Conservation (phyloP, 2,797 vertebrate genomes). For the Tiaroga cobitis region DNA sequence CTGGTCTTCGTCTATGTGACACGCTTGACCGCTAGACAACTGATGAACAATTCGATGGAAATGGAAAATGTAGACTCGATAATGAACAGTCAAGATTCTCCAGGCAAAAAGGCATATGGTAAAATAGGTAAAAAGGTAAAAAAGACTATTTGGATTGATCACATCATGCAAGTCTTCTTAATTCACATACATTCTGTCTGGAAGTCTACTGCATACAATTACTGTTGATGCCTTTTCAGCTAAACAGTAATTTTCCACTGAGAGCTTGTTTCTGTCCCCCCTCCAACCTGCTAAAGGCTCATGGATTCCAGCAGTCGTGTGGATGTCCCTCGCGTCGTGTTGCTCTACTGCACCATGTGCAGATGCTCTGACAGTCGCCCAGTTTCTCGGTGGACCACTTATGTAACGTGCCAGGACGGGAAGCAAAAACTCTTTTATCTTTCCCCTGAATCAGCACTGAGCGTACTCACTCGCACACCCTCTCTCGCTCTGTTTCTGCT, state of each 20-base stretch:
- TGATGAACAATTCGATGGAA: not conserved
- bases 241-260: constrained; percentile 29
- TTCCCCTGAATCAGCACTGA: constrained; percentile 41
- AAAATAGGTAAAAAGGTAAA: too few relatives aligned
- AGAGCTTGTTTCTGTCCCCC: constrained; percentile 27
- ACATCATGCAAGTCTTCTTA: not conserved
- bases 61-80: not conserved
- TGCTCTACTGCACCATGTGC: constrained; percentile 40
- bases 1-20: not conserved
- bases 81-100: not conserved
- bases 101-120: not conserved
- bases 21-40: not conserved
- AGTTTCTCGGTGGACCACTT: constrained; percentile 40
- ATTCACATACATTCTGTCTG: not conserved
- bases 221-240: not conserved
- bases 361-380: constrained; percentile 36
- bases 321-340: constrained; percentile 16
- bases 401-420: constrained; percentile 46
- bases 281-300: constrained; percentile 35
- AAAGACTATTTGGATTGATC: not conserved
- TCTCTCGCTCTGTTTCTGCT: constrained; percentile 9
- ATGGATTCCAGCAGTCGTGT: constrained; percentile 9
- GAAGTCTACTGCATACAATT: not conserved
- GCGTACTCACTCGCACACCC: not conserved
- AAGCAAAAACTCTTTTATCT: constrained; percentile 47